These are phyloP conservation scores for Rhagoletis zephyria DNA, from an alignment of 1,140 invertebrate genomes.

Conservation along the genomic window DNA sequence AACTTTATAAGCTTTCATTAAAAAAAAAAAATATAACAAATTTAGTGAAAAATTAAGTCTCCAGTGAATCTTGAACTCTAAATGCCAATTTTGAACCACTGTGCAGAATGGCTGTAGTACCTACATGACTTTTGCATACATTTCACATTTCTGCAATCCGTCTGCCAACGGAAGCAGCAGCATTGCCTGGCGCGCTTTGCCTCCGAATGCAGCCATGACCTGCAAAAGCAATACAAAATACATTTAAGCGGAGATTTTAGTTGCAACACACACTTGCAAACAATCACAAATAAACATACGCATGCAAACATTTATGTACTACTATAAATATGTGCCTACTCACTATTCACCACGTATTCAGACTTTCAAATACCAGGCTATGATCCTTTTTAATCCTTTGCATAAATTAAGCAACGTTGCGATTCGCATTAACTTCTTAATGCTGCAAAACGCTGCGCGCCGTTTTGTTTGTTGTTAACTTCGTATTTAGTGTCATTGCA, in stretches of 20 bases:
- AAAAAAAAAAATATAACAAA: too few relatives aligned
- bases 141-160: neutral
- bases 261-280: neutral
- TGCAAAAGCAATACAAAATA: neutral
- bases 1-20: too few relatives aligned
- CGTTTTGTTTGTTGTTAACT: neutral
- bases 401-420: constrained; percentile 30
- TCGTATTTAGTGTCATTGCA: neutral
- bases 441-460: neutral
- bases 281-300: neutral
- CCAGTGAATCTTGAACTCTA: too few relatives aligned
- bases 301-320: neutral
- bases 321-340: neutral
- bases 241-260: neutral
- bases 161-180: neutral
- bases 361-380: neutral
- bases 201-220: neutral
- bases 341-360: neutral
- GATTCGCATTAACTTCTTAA: constrained; percentile 28
- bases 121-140: neutral
- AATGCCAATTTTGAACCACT: too few relatives aligned
- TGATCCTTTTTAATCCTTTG: constrained; percentile 30
- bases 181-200: neutral
- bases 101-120: neutral
- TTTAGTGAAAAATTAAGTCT: too few relatives aligned